A percentile compares a stretch with the other conserved stretches of the same genome.
Evolutionary conservation across 2,113 vertebrate species (phyloP).

Genomic region (Onychorhynchus coronatus): DNA sequence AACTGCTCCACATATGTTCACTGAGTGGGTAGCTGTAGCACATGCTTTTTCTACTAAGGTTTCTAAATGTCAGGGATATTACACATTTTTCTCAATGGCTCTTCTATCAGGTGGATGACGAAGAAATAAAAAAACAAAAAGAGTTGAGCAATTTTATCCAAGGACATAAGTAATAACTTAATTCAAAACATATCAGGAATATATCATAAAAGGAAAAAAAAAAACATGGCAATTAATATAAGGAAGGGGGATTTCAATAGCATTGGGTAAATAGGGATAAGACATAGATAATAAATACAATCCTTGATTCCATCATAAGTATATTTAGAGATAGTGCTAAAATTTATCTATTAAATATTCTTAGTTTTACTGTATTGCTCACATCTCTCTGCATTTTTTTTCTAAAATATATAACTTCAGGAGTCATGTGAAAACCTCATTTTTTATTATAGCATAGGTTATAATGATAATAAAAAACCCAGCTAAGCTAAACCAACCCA

Average conservation of each 20-base stretch:
- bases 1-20: constrained; percentile 41
- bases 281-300: not conserved
- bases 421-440: not conserved
- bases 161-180: constrained; percentile 4
- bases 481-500: not conserved
- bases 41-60: not conserved
- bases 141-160: not conserved
- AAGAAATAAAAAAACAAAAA: not conserved
- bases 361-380: not conserved
- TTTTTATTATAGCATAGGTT: not conserved
- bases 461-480: not conserved
- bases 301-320: not conserved
- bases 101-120: fast-evolving
- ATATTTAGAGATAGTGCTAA: not conserved
- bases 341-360: not conserved
- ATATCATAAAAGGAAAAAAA: not conserved
- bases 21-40: not conserved
- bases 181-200: not conserved
- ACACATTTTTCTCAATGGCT: not conserved
- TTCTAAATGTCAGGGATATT: constrained; percentile 4
- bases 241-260: not conserved
- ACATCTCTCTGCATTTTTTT: not conserved
- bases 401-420: not conserved
- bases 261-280: not conserved
- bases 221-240: not conserved